phyloP scores from a whole-genome alignment of 2,888 invertebrate species.

The Drosophila putrida region DNA sequence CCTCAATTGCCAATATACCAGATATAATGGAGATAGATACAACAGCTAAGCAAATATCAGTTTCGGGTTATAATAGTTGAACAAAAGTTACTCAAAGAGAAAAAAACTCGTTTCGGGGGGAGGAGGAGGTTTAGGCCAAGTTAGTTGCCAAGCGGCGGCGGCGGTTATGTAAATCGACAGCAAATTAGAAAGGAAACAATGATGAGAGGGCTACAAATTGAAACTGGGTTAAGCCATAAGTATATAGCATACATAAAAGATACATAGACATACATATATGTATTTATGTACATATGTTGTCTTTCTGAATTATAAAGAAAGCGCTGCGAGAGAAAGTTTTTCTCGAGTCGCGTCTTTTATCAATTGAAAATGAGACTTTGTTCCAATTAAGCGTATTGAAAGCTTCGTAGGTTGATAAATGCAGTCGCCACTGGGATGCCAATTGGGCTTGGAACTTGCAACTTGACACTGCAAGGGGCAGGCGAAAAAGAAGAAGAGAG shows the following conservation, averaged over 20 bases:
- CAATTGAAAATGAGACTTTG: conserved; percentile 61
- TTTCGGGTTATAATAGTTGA: neutral
- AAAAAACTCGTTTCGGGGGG: conserved; percentile 59
- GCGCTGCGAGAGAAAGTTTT: conserved; percentile 64
- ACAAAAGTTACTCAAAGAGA: neutral
- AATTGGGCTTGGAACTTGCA: neutral
- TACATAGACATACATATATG: neutral
- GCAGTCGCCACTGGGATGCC: conserved; percentile 25
- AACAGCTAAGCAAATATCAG: conserved; percentile 55
- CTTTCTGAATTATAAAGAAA: conserved; percentile 48
- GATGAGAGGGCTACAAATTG: conserved; percentile 48
- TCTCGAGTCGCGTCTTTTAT: conserved; percentile 41
- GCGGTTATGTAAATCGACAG: conserved; percentile 68
- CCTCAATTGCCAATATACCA: neutral
- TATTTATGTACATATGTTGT: conserved; percentile 3
- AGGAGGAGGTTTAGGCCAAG: neutral
- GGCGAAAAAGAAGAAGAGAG: neutral
- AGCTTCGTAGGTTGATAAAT: conserved; percentile 27
- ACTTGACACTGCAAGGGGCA: conserved; percentile 8
- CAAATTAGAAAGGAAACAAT: conserved; percentile 72
- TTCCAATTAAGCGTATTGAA: conserved; percentile 59
- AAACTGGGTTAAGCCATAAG: conserved; percentile 60
- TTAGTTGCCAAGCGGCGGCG: conserved; percentile 45
- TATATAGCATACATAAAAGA: conserved; percentile 25
- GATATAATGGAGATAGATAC: neutral